A percentile compares a stretch with the other conserved stretches of the same genome.
Evolutionary conservation across 1,140 invertebrate genomes (phyloP).

Genomic region (Hyles vespertilio): DNA sequence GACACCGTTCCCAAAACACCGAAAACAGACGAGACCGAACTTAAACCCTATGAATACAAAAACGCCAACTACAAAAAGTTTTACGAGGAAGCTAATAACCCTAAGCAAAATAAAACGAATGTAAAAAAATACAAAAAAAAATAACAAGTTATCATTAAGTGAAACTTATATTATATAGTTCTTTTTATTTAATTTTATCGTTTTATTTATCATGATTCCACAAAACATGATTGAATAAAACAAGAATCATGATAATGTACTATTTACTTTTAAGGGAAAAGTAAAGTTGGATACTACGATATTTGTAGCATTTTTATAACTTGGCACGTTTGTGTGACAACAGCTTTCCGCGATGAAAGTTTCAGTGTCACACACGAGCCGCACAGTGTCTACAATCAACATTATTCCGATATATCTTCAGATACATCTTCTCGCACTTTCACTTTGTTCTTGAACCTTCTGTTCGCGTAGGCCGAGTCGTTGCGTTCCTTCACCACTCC

Average conservation of each 20-base stretch:
- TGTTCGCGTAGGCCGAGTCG: slow-evolving; percentile 42
- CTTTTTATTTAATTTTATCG: slow-evolving; percentile 12
- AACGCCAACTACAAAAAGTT: slow-evolving; percentile 49
- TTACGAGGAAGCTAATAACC: slow-evolving; percentile 33
- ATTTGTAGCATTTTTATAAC: too few relatives aligned
- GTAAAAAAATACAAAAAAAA: slow-evolving; percentile 42
- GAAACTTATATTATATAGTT: slow-evolving; percentile 26
- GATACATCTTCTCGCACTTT: slow-evolving; percentile 60
- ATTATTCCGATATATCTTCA: slow-evolving; percentile 49
- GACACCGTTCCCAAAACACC: slow-evolving; percentile 3
- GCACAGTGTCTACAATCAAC: neutral
- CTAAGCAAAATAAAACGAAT: slow-evolving; percentile 40
- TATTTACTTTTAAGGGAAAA: too few relatives aligned
- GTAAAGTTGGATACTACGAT: too few relatives aligned
- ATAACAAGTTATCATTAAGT: slow-evolving; percentile 27
- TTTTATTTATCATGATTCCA: slow-evolving; percentile 14
- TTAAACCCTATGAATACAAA: slow-evolving; percentile 38
- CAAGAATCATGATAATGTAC: too few relatives aligned
- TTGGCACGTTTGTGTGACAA: too few relatives aligned
- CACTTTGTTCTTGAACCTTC: slow-evolving; percentile 54
- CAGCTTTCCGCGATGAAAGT: too few relatives aligned
- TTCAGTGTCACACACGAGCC: too few relatives aligned
- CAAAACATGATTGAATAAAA: too few relatives aligned
- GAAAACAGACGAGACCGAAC: neutral
- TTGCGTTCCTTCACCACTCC: slow-evolving; percentile 49